phyloP scores from a whole-genome alignment of 2,797 vertebrate genomes.

The Tapera naevia region DNA sequence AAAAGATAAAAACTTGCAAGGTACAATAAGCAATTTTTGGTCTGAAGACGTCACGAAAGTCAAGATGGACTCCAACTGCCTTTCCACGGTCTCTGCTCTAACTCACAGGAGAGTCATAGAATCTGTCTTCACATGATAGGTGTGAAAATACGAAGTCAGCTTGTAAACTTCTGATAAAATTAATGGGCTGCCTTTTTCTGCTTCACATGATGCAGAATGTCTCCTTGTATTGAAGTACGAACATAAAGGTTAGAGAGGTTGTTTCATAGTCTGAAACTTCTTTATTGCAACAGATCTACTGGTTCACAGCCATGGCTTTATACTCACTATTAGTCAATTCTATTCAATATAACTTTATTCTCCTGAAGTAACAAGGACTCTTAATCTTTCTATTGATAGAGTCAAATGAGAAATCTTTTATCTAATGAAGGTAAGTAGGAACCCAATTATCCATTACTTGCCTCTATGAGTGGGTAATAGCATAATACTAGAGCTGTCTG shows the following conservation, averaged over 20 bases:
- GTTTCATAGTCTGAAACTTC: constrained; percentile 2
- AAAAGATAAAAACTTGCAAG: background rate
- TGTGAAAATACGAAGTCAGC: background rate
- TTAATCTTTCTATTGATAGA: constrained; percentile 34
- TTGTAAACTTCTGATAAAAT: constrained; percentile 10
- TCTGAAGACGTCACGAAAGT: background rate
- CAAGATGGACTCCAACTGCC: background rate
- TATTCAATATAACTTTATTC: constrained; percentile 12
- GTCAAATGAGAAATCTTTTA: constrained; percentile 37
- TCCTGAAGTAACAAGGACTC: constrained; percentile 6
- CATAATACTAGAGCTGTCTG: background rate
- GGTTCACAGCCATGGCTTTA: constrained; percentile 38
- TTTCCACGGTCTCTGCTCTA: background rate
- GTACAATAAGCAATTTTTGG: background rate
- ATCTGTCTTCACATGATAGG: background rate
- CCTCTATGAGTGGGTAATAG: background rate
- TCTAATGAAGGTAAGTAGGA: constrained; percentile 32
- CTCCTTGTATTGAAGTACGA: background rate
- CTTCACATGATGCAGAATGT: background rate
- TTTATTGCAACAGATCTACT: constrained; percentile 7
- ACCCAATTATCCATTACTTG: constrained; percentile 37
- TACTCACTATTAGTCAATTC: constrained; percentile 21
- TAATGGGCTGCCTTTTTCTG: constrained; percentile 28
- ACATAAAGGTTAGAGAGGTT: constrained; percentile 9
- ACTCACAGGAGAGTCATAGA: background rate